Base-by-base conservation (phyloP, 1,140 invertebrate genomes). In the Acyrthosiphon pisum region DNA sequence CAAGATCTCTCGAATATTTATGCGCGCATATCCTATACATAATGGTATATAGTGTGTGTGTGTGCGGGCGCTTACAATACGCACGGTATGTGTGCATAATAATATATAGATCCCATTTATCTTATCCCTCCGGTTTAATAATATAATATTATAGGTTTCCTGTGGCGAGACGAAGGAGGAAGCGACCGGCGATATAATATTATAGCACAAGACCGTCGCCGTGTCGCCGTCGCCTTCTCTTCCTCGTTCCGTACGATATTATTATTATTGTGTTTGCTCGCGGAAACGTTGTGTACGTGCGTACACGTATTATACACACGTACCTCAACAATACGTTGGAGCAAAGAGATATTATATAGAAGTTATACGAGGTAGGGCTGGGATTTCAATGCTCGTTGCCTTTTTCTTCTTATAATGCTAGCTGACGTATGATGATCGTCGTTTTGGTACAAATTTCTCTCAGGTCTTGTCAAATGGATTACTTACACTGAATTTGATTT, bases 111-210 rank as follows among this genome's bases (percentile, higher is more conserved):
- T 20, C 88, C 88, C 88, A 89, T 89, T 89, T 89, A 89, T 89
- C 50, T 56, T 56, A 89, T 89, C 88, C 50, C 30, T 56, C 6
- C 50, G 88, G 50, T 35, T 50, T 53, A 76, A 76, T 76, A 76
- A n/a, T 76, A 76, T 76, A 76, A 76, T 76, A 76, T 76, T 76
- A 56, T 83, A 56, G 88, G 50, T 89, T 89, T 89, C 88, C 88
- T 89, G 88, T 53, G 88, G 88, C 88, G 88, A 56, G 50, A 89
- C 88, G 46, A n/a, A 53, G 88, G 11, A 87, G 86, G 86, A 87
- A 89, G 50, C 48, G 35, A 56, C 8, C 30, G 60, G n/a, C 60
- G 6, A 76, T n/a, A 68, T 35, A n/a, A 76, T 76, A 76, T 76
- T 76, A 76, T 76, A 76, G 14, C n/a, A 76, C 14, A 76, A n/a